Percentiles rank a stretch among this genome's conserved stretches.
Conservation (phyloP, 2,888 invertebrate genomes). For the Drosophila nr. medialis region DNA sequence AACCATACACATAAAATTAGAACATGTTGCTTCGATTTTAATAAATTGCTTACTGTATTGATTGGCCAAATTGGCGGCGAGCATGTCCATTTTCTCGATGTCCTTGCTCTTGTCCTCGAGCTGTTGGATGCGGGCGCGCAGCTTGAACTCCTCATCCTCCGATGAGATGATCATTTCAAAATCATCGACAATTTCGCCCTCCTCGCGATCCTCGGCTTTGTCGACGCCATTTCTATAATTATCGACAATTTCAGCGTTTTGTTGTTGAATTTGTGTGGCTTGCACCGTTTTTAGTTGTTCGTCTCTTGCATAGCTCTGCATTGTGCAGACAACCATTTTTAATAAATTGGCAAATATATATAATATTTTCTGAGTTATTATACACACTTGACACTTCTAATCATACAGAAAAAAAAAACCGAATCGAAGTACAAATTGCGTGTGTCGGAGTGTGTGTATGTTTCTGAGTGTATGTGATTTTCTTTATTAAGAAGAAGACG, state of each 20-base stretch:
- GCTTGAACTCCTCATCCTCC: conserved; percentile 82
- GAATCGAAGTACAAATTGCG: not conserved
- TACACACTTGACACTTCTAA: conserved; percentile 16
- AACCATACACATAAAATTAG: not conserved
- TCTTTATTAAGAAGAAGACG: conserved; percentile 28
- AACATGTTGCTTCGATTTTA: conserved; percentile 35
- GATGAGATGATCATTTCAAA: conserved; percentile 84
- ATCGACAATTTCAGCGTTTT: conserved; percentile 32
- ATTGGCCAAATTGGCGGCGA: conserved; percentile 77
- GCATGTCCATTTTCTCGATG: conserved; percentile 83
- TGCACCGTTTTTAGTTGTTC: conserved; percentile 31
- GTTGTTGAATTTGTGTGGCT: conserved; percentile 14
- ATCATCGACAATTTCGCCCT: conserved; percentile 84
- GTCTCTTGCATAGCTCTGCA: conserved; percentile 44
- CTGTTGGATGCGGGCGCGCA: conserved; percentile 83
- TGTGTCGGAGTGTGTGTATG: not conserved
- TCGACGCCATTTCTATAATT: conserved; percentile 42
- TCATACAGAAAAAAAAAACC: conserved; percentile 9
- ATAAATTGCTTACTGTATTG: conserved; percentile 73
- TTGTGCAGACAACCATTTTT: conserved; percentile 58
- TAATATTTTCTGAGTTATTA: not conserved
- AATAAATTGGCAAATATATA: not conserved
- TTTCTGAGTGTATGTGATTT: conserved; percentile 27
- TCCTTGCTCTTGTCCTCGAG: conserved; percentile 84
- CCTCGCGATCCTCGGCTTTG: conserved; percentile 81